Evolutionary conservation across 2,113 vertebrate genomes (phyloP).

Genomic region (Corapipo altera): DNA sequence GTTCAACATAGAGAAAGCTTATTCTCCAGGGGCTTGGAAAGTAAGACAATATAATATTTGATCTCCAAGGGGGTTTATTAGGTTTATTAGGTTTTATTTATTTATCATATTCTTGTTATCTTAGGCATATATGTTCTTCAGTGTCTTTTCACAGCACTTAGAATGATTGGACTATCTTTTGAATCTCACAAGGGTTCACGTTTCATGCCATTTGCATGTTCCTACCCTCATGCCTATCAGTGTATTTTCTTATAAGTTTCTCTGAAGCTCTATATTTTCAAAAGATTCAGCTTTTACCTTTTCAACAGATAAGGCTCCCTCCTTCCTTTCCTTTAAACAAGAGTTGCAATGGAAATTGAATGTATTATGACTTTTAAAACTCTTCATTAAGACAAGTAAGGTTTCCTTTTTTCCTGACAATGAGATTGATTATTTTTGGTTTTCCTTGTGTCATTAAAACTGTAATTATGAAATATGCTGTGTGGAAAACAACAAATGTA

Average conservation of each 20-base stretch:
- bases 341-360: background rate
- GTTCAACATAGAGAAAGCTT: background rate
- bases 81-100: background rate
- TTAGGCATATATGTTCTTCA: background rate
- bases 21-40: background rate
- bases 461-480: conserved; percentile 13
- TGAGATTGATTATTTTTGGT: conserved; percentile 17
- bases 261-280: background rate
- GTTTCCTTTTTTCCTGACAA: background rate
- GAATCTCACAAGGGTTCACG: background rate
- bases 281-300: background rate
- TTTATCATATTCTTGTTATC: background rate
- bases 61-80: background rate
- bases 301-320: background rate
- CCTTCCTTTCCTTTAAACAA: background rate
- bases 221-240: background rate
- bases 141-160: background rate
- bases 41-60: background rate
- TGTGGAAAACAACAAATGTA: background rate
- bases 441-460: conserved; percentile 45
- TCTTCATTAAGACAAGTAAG: background rate
- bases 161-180: background rate
- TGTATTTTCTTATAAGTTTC: background rate
- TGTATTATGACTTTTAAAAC: background rate
- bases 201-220: background rate